phyloP scores from a whole-genome alignment of 2,888 invertebrate species.

The Hypolimnas misippus region DNA sequence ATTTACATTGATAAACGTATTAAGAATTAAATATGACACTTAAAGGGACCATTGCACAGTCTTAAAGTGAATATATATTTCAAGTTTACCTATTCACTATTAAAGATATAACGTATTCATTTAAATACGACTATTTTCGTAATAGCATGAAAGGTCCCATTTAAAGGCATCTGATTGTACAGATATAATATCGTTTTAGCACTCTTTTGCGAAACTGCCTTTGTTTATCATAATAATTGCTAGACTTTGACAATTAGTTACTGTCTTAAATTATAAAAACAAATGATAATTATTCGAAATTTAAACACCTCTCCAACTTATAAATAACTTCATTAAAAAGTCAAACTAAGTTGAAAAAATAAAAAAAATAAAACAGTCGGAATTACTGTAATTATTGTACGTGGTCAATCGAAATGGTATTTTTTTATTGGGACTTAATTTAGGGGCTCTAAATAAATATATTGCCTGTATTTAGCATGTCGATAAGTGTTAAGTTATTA shows the following conservation, averaged over 20 bases:
- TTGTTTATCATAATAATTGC: too few relatives aligned
- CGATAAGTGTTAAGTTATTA: conserved; percentile 6
- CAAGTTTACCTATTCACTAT: too few relatives aligned
- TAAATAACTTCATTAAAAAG: conserved; percentile 24
- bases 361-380: not conserved
- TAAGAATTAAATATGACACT: too few relatives aligned
- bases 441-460: not conserved
- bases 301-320: conserved; percentile 9
- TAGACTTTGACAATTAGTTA: conserved; percentile 4
- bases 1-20: too few relatives aligned
- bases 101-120: too few relatives aligned
- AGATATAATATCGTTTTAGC: too few relatives aligned
- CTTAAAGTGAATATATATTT: too few relatives aligned
- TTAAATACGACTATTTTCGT: too few relatives aligned
- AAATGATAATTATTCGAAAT: not conserved
- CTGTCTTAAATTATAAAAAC: not conserved
- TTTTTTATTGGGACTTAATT: not conserved
- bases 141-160: too few relatives aligned
- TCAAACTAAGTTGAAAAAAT: conserved; percentile 12
- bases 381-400: conserved; percentile 16
- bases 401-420: conserved; percentile 3
- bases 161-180: too few relatives aligned
- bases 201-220: too few relatives aligned
- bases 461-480: conserved; percentile 36
- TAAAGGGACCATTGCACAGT: too few relatives aligned